Evolutionary conservation across 2,888 invertebrate genomes (phyloP), one percentile per base, ranked within the genome.

Genomic region (Eueremaeus valkanovi): DNA sequence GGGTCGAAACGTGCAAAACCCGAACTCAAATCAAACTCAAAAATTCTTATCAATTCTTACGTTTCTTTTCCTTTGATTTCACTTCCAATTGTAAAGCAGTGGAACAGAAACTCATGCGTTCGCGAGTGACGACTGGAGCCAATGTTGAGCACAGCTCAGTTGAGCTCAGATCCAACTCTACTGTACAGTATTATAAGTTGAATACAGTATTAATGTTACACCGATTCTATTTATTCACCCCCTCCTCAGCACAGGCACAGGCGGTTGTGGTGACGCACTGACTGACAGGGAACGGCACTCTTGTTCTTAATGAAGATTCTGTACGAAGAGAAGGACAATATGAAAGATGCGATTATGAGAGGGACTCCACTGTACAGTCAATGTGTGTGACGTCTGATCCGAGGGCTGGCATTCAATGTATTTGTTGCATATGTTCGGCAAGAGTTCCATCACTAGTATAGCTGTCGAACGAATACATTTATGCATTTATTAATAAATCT

Each of bases 251-350:
- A 27, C 66, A 16, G 66, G 36, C 66, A 66, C 36, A 66, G 33
- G 66, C 66, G 36, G 66, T 36, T 66, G 9, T 66, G 66, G 66
- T 66, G 66, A 66, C 66, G 66, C 66, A 66, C 36, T 66, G 33
- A 66, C 66, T 66, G 66, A 66, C 66, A 66, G 66, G 9, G 5
- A 31, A n/a, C 36, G 36, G 36, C 36, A 66, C 66, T 66, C 36
- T 29, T 58, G 9, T 21, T 36, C 66, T 33, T 31, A 66, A 66
- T 66, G 61, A 61, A 61, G 61, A 61, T 61, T 31, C 61, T 58
- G 24, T 18, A 33, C 36, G 66, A 66, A 66, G 66, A 58, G 51
- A 61, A 61, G 66, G 66, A 66, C 66, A 66, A 66, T 66, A 66
- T 66, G 36, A n/a, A 18, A 36, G 66, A 66, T 66, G 58, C 29